These are phyloP conservation scores for Parotocinclus haroldoi DNA, from an alignment of 2,797 vertebrate species.

Conservation along the genomic window DNA sequence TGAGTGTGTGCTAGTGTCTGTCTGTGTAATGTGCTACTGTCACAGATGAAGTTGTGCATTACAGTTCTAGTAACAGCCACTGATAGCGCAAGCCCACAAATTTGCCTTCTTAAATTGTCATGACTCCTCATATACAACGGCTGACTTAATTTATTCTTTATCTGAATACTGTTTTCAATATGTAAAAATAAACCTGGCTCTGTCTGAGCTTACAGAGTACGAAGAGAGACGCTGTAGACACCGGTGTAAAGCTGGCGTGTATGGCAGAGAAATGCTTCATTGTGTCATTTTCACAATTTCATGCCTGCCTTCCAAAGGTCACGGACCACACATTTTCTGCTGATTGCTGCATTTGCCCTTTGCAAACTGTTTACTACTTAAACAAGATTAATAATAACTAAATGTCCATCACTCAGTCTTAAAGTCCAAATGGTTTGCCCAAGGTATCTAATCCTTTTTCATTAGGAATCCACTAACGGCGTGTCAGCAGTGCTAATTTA, in stretches of 20 bases:
- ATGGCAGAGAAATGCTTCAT: constrained; percentile 18
- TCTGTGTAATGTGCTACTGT: constrained; percentile 45
- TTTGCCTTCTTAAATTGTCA: constrained; percentile 57
- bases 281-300: constrained; percentile 25
- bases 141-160: constrained; percentile 25
- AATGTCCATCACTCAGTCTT: constrained; percentile 43
- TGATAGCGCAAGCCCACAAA: constrained; percentile 60
- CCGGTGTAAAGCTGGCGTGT: not conserved
- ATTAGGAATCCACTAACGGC: constrained; percentile 52
- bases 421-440: constrained; percentile 45
- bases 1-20: not conserved
- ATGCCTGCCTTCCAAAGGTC: constrained; percentile 39
- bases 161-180: constrained; percentile 5
- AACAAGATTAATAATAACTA: constrained; percentile 47
- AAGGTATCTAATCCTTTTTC: constrained; percentile 50
- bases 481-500: constrained; percentile 63
- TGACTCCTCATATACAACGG: constrained; percentile 25
- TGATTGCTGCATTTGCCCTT: constrained; percentile 44
- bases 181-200: constrained; percentile 14
- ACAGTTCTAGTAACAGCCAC: constrained; percentile 61
- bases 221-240: not conserved
- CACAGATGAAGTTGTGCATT: constrained; percentile 58
- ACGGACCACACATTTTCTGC: constrained; percentile 39
- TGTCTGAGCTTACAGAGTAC: constrained; percentile 17
- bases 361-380: constrained; percentile 47